Conservation (phyloP, 2,797 vertebrate species). For the Cossypha dichroa region DNA sequence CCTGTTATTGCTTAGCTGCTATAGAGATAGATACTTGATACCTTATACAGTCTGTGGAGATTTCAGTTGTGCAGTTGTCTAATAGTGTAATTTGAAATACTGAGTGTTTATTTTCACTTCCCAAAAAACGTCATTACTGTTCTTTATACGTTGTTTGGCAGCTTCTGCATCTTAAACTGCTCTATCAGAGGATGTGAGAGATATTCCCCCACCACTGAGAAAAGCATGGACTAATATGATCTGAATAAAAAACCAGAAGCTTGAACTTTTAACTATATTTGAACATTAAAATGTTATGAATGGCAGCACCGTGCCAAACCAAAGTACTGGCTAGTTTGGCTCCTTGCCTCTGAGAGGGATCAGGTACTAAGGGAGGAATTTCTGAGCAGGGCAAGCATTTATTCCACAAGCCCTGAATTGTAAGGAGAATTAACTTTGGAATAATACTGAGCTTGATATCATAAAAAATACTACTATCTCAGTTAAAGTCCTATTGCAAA, state of each 20-base stretch:
- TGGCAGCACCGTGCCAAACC: background rate
- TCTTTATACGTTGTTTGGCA: background rate
- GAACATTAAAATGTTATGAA: background rate
- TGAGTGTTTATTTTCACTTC: background rate
- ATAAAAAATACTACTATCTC: background rate
- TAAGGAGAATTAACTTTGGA: background rate
- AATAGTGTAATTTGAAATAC: background rate
- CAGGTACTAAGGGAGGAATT: background rate
- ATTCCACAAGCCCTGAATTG: background rate
- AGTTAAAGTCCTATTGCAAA: background rate
- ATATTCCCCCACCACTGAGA: background rate
- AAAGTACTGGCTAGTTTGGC: background rate
- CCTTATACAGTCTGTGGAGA: background rate
- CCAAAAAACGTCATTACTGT: background rate
- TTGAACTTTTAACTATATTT: background rate
- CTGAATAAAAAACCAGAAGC: background rate
- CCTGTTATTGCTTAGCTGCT: background rate
- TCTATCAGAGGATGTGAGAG: background rate
- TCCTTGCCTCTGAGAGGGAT: background rate
- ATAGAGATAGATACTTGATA: background rate
- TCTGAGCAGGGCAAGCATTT: background rate
- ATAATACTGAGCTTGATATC: background rate
- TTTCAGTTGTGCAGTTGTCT: background rate
- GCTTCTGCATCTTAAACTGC: background rate
- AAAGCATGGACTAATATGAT: background rate